A percentile compares a stretch with the other conserved stretches of the same genome.
These are phyloP conservation scores for Catharus minimus DNA, from an alignment of 2,113 vertebrate genomes.

Conservation along the genomic window DNA sequence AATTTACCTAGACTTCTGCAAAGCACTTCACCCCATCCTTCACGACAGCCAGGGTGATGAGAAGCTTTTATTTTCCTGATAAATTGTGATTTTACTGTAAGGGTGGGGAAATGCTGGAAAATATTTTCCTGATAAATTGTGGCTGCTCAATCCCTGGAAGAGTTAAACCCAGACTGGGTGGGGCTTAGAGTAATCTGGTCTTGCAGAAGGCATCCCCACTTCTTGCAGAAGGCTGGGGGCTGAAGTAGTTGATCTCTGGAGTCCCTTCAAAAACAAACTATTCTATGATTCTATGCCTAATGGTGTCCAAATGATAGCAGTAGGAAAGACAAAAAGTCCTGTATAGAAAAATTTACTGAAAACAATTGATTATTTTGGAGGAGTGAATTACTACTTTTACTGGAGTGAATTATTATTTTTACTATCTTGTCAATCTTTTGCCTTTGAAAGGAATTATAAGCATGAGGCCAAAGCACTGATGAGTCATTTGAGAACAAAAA, in stretches of 20 bases:
- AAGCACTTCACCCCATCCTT: not conserved
- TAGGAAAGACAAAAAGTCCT: not conserved
- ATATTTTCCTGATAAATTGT: not conserved
- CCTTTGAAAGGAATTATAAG: not conserved
- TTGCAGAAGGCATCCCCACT: not conserved
- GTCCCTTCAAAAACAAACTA: not conserved
- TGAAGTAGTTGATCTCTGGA: not conserved
- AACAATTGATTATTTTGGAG: not conserved
- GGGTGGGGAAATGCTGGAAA: not conserved
- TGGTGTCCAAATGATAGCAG: not conserved
- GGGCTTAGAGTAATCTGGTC: not conserved
- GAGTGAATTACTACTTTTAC: not conserved
- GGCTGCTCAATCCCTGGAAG: not conserved
- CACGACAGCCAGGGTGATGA: accelerated
- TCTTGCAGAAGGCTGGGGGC: not conserved
- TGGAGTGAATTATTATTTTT: not conserved
- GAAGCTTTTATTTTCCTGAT: not conserved
- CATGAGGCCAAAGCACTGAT: not conserved
- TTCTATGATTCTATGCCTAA: not conserved
- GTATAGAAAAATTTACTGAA: not conserved
- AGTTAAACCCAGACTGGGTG: not conserved
- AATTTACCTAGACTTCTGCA: not conserved
- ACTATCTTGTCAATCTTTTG: not conserved
- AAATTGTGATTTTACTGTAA: not conserved
- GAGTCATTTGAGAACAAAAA: slow-evolving; percentile 8